Evolutionary conservation across 2,888 invertebrate genomes (phyloP).

Genomic region (Paralinhomoeus sp.): DNA sequence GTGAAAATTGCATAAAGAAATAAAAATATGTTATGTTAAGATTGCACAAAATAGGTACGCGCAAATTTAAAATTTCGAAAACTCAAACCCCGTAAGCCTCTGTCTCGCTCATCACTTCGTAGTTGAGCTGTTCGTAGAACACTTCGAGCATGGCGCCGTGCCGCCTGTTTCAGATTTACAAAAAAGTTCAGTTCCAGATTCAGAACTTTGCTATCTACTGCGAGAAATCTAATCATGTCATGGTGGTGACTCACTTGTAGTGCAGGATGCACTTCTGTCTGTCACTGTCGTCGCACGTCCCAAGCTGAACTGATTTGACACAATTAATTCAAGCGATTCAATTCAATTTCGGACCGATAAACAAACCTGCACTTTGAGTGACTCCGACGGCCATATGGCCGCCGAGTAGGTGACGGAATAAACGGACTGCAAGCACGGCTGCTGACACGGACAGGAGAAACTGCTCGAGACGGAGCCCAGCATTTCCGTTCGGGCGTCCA

Average conservation of each 20-base stretch:
- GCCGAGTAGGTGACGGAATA: constrained; percentile 20
- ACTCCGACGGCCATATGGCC: constrained; percentile 19
- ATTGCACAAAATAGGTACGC: not conserved
- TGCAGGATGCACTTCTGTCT: constrained; percentile 18
- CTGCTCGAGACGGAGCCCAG: constrained; percentile 15
- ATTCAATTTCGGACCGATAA: too few relatives aligned
- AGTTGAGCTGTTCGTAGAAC: constrained; percentile 5
- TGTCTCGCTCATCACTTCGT: constrained; percentile 2
- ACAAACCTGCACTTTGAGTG: constrained; percentile 6
- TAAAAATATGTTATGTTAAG: not conserved
- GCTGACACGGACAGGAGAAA: constrained; percentile 17
- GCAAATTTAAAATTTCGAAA: not conserved
- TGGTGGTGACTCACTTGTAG: constrained; percentile 14
- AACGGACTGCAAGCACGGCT: constrained; percentile 18
- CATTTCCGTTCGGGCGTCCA: constrained; percentile 14
- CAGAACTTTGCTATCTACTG: not conserved
- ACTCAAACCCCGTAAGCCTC: constrained; percentile 4
- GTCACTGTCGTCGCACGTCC: constrained; percentile 17
- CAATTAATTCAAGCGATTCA: too few relatives aligned
- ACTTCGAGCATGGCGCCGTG: constrained; percentile 4
- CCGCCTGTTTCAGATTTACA: constrained; percentile 2
- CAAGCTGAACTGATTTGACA: constrained; percentile 14
- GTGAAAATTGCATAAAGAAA: not conserved
- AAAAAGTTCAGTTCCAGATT: not conserved
- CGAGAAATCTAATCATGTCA: not conserved